phyloP scores from a whole-genome alignment of 2,797 vertebrate species.

The Peromyscus attwateri region DNA sequence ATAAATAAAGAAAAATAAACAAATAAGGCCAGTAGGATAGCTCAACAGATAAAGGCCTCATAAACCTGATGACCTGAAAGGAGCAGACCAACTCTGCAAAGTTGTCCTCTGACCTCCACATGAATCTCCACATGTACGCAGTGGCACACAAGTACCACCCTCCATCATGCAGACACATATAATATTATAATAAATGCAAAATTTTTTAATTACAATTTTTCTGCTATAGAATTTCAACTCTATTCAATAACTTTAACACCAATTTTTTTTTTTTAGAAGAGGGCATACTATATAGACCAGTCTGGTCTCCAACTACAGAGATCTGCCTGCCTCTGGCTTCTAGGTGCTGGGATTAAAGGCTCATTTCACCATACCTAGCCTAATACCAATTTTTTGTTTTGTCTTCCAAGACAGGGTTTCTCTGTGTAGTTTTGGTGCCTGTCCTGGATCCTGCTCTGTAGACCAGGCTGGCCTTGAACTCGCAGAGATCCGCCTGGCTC shows the following conservation, averaged over 20 bases:
- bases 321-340: neutral
- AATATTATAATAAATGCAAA: neutral
- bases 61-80: neutral
- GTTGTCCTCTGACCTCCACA: neutral
- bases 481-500: too few species aligned
- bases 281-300: neutral
- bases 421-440: too few species aligned
- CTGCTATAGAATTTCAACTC: neutral
- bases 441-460: too few species aligned
- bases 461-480: too few species aligned
- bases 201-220: neutral
- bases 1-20: neutral
- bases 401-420: too few species aligned
- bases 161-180: neutral
- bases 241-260: neutral
- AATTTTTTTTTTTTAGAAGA: neutral
- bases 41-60: neutral
- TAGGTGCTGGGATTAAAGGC: neutral
- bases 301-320: neutral
- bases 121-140: neutral
- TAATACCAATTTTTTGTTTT: neutral
- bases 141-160: neutral
- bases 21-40: neutral
- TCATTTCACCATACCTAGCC: neutral
- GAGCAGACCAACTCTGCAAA: neutral